Percentiles rank a stretch among this genome's conserved stretches.
phyloP scores from a whole-genome alignment of 2,888 invertebrate species.

The Acleris sparsana region DNA sequence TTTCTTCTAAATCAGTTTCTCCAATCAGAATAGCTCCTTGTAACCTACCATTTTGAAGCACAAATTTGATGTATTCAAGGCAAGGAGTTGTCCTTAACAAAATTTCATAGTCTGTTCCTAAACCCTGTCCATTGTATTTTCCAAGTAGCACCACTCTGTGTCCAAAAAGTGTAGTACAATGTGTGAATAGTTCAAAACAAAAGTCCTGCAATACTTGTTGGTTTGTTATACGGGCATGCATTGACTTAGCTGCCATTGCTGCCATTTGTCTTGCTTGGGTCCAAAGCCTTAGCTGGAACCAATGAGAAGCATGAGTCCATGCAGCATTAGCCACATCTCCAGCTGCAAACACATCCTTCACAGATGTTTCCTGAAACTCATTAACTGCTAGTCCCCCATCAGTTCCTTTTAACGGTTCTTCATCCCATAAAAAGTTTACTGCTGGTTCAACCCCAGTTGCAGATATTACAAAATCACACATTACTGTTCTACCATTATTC shows the following conservation, averaged over 20 bases:
- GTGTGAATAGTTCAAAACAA: slow-evolving; percentile 98
- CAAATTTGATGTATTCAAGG: slow-evolving; percentile 93
- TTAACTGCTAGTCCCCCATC: slow-evolving; percentile 95
- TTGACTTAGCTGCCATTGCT: slow-evolving; percentile 94
- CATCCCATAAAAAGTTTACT: slow-evolving; percentile 82
- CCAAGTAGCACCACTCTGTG: slow-evolving; percentile 96
- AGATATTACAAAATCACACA: slow-evolving; percentile 96
- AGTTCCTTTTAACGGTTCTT: slow-evolving; percentile 74
- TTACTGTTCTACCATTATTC: slow-evolving; percentile 87
- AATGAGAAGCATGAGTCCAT: slow-evolving; percentile 90
- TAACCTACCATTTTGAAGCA: slow-evolving; percentile 91
- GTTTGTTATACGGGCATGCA: slow-evolving; percentile 86
- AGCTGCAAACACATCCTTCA: slow-evolving; percentile 93
- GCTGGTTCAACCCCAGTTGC: slow-evolving; percentile 96
- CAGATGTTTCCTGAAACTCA: slow-evolving; percentile 92
- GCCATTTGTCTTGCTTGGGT: slow-evolving; percentile 99
- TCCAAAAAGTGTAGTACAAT: slow-evolving; percentile 97
- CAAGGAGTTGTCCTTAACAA: slow-evolving; percentile 92
- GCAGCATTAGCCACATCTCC: slow-evolving; percentile 96
- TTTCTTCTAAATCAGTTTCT: slow-evolving; percentile 98
- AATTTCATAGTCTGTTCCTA: slow-evolving; percentile 91
- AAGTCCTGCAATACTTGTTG: slow-evolving; percentile 93
- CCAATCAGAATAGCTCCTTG: slow-evolving; percentile 98
- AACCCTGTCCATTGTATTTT: slow-evolving; percentile 95
- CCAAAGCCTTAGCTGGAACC: slow-evolving; percentile 98